Percentiles rank a stretch among this genome's conserved stretches.
Evolutionary conservation across 2,113 vertebrate genomes (phyloP).

Genomic region (Egretta garzetta): DNA sequence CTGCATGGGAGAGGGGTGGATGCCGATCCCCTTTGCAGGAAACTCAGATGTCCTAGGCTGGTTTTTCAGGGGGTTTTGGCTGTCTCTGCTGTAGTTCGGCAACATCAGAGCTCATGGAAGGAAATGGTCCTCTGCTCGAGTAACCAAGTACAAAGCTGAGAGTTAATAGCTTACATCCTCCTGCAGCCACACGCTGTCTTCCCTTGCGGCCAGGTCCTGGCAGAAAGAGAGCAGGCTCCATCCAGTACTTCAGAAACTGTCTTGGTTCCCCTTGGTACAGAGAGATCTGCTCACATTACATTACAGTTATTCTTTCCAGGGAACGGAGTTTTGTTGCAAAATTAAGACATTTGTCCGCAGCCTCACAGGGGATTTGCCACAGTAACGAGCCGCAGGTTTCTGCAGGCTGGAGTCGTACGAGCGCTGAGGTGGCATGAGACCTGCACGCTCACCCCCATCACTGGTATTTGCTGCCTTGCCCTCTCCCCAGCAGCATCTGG

Average conservation of each 20-base stretch:
- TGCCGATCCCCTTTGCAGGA: background rate
- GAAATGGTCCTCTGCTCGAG: background rate
- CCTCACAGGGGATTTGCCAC: background rate
- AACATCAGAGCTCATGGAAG: background rate
- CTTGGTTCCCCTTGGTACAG: constrained; percentile 3
- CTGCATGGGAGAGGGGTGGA: background rate
- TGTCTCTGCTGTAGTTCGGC: background rate
- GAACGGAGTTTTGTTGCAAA: background rate
- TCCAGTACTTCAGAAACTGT: constrained; percentile 6
- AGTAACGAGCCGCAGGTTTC: background rate
- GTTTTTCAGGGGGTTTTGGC: background rate
- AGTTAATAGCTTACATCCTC: constrained; percentile 8
- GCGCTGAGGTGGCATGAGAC: background rate
- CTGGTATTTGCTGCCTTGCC: background rate
- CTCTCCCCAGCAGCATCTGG: constrained; percentile 27
- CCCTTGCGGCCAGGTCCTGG: background rate
- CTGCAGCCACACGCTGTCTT: background rate
- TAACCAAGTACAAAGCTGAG: constrained; percentile 6
- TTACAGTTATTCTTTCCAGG: background rate
- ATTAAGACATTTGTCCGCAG: background rate
- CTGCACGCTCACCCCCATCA: background rate
- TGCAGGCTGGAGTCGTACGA: background rate
- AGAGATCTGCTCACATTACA: background rate
- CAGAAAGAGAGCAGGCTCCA: background rate
- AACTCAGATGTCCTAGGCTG: background rate